Conservation (phyloP, 1,140 invertebrate genomes). For the Reticulitermes speratus region DNA sequence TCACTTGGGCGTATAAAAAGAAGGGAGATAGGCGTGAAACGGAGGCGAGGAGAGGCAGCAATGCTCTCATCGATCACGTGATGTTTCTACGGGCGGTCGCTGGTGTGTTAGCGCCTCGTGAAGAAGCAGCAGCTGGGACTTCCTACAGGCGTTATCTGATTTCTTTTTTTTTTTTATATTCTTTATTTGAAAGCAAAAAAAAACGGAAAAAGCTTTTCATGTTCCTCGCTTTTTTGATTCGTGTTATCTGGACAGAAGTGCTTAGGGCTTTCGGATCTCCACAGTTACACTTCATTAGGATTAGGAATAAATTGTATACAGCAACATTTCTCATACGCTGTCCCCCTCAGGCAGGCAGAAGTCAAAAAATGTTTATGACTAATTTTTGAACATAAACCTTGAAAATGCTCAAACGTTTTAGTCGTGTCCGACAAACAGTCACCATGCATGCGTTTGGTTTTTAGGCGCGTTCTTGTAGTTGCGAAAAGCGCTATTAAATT, state of each 20-base stretch:
- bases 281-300: background rate
- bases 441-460: too few species aligned
- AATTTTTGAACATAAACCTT: too few species aligned
- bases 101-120: background rate
- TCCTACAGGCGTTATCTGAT: background rate
- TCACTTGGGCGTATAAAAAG: conserved; percentile 14
- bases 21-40: background rate
- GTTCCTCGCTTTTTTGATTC: background rate
- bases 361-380: too few species aligned
- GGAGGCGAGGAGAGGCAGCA: background rate
- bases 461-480: too few species aligned
- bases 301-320: background rate
- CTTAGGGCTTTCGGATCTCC: background rate
- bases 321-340: background rate
- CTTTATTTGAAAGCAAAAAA: background rate
- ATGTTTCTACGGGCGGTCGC: background rate
- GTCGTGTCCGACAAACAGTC: too few species aligned
- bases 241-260: background rate
- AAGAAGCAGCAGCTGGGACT: background rate
- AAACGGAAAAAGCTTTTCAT: background rate
- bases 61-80: background rate
- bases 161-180: background rate
- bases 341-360: too few species aligned
- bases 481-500: too few species aligned
- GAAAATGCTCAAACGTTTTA: too few species aligned